Conservation (phyloP, 2,888 invertebrate species). For the Parelbella ahira region DNA sequence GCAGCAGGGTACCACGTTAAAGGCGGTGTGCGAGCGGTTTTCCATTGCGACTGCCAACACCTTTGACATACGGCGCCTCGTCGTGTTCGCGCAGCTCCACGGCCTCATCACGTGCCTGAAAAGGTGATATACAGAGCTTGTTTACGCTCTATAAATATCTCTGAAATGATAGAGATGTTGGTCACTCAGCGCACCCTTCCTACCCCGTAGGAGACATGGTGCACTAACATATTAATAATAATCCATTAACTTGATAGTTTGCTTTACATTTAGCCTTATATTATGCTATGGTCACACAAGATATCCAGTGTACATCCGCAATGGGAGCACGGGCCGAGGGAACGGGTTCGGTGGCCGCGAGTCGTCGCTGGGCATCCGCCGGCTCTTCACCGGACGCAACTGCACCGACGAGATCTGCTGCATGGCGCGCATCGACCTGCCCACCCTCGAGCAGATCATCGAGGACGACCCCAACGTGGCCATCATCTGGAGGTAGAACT, state of each 20-base stretch:
- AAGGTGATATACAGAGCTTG: too few species aligned
- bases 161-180: too few species aligned
- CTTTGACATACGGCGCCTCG: slow-evolving; percentile 72
- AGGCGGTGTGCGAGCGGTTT: slow-evolving; percentile 61
- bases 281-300: too few species aligned
- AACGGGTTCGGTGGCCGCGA: slow-evolving; percentile 52
- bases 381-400: slow-evolving; percentile 88
- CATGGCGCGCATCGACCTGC: slow-evolving; percentile 86
- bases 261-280: too few species aligned
- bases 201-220: too few species aligned
- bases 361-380: slow-evolving; percentile 69
- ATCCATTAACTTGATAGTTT: too few species aligned
- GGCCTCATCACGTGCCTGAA: slow-evolving; percentile 81
- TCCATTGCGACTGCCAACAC: slow-evolving; percentile 35
- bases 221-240: too few species aligned
- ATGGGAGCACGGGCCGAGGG: slow-evolving; percentile 40
- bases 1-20: slow-evolving; percentile 68
- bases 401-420: slow-evolving; percentile 96
- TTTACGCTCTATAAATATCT: too few species aligned
- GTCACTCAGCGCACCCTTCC: too few species aligned
- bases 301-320: slow-evolving; percentile 60
- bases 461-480: slow-evolving; percentile 91
- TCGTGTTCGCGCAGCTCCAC: slow-evolving; percentile 81
- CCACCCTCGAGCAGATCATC: slow-evolving; percentile 89
- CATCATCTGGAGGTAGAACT: slow-evolving; percentile 89